Evolutionary conservation across 2,797 vertebrate species (phyloP), one percentile per base, ranked within the genome.

Genomic region (Champsocephalus esox): DNA sequence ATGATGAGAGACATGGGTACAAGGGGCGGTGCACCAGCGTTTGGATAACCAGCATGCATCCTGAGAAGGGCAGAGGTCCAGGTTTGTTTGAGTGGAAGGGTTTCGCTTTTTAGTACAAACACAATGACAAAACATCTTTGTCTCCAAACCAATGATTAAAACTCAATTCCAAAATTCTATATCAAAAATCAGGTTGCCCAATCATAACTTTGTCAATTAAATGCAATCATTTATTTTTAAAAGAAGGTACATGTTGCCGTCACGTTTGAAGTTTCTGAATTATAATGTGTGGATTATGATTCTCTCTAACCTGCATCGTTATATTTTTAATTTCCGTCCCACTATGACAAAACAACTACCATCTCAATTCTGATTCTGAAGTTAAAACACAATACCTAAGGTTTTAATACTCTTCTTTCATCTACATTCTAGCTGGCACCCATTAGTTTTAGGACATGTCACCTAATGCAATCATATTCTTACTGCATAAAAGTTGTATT

Each of bases 1-100:
- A 92, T 92, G 89, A 91, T 88, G 84, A 86, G 84, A 82, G 87
- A 87, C 77, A 73, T 84, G 90, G 66, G 88, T 83, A 82, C 67
- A 88, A 77, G 83, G 77, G 79, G 82, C 54, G 58, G 84, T 72
- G 75, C 73, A 68, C 46, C 66, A 68, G 75, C 62, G 59, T 79
- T 88, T 75, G 85, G 75, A 84, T 77, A 77, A 83, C 70, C 87
- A 79, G 75, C 83, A 66, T 77, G 88, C 60, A 74, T 81, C 82
- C 73, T 71, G 59, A 76, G 84, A 68, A 79, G 88, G 88, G 84
- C 85, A 87, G 83, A 75, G 89, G 83, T 89, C 86, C 82, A 70
- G 73, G 70, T 84, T 80, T 77, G 71, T 82, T 83, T 81, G 66
- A 68, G 46, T 10, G 46, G 73, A 80, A 61, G 71, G 68, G 66